These are phyloP conservation scores for Alethe diademata DNA, from an alignment of 2,113 vertebrate species.

Conservation along the genomic window DNA sequence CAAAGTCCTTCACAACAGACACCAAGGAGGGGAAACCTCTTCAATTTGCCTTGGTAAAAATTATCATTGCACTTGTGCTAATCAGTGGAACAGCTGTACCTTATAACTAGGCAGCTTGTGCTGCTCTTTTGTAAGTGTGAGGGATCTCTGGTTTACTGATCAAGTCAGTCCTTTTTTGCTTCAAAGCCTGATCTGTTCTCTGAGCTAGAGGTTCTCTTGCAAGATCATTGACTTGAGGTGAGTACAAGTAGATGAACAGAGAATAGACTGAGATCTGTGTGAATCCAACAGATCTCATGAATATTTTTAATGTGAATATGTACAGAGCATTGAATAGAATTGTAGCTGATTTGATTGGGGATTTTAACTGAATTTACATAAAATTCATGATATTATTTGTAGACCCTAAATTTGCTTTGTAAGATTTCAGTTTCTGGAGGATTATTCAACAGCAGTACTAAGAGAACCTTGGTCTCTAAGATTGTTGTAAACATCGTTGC, in stretches of 20 bases:
- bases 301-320: background rate
- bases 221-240: background rate
- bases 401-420: slow-evolving; percentile 18
- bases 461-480: background rate
- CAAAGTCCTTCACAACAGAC: background rate
- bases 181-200: background rate
- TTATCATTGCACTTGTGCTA: background rate
- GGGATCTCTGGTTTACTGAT: background rate
- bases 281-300: background rate
- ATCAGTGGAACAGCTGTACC: background rate
- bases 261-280: background rate
- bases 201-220: background rate
- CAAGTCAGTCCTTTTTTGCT: background rate
- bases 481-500: background rate
- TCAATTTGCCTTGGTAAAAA: background rate
- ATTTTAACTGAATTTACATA: background rate
- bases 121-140: background rate
- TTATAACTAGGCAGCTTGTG: background rate
- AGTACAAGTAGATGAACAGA: background rate
- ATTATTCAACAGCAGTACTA: slow-evolving; percentile 5
- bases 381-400: background rate
- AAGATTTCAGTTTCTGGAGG: slow-evolving; percentile 14
- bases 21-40: background rate
- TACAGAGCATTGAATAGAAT: background rate
- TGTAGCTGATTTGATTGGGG: background rate